Evolutionary conservation across 1,140 invertebrate genomes (phyloP).

Genomic region (Drosophila persimilis): DNA sequence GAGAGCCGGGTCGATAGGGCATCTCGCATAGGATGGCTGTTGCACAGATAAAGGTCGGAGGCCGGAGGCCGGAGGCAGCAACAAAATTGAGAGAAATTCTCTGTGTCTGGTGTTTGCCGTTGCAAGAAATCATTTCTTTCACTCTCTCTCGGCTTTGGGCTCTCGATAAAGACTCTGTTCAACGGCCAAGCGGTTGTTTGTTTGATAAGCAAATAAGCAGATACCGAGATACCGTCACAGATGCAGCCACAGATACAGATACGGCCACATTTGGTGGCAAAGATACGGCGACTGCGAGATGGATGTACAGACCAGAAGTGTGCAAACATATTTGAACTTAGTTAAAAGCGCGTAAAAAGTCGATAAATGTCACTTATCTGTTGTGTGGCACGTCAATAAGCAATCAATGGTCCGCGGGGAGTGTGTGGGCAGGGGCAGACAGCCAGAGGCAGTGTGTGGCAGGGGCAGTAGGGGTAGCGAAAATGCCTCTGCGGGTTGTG

Average conservation of each 20-base stretch:
- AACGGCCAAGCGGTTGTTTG: slow-evolving; percentile 49
- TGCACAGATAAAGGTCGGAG: slow-evolving; percentile 58
- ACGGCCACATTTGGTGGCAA: slow-evolving; percentile 32
- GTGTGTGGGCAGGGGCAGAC: neutral
- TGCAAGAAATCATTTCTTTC: slow-evolving; percentile 35
- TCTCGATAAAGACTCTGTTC: slow-evolving; percentile 60
- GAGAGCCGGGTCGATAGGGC: slow-evolving; percentile 56
- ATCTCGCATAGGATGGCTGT: slow-evolving; percentile 37
- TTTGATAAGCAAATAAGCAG: slow-evolving; percentile 58
- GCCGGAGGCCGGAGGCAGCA: slow-evolving; percentile 33
- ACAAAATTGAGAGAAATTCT: slow-evolving; percentile 23
- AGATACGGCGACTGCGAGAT: slow-evolving; percentile 16
- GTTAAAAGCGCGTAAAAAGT: slow-evolving; percentile 80
- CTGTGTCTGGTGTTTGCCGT: slow-evolving; percentile 1
- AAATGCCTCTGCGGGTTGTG: slow-evolving; percentile 31
- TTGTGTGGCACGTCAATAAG: slow-evolving; percentile 63
- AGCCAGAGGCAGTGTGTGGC: too few relatives aligned
- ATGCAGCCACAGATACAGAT: slow-evolving; percentile 49
- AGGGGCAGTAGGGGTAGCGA: neutral
- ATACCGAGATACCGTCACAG: slow-evolving; percentile 42
- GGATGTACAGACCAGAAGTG: slow-evolving; percentile 44
- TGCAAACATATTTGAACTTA: slow-evolving; percentile 76
- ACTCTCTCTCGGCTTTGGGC: slow-evolving; percentile 16
- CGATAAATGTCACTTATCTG: slow-evolving; percentile 80
- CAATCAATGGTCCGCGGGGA: neutral